Conservation (phyloP, 1,140 invertebrate species). For the Drosophila equinoxialis region DNA sequence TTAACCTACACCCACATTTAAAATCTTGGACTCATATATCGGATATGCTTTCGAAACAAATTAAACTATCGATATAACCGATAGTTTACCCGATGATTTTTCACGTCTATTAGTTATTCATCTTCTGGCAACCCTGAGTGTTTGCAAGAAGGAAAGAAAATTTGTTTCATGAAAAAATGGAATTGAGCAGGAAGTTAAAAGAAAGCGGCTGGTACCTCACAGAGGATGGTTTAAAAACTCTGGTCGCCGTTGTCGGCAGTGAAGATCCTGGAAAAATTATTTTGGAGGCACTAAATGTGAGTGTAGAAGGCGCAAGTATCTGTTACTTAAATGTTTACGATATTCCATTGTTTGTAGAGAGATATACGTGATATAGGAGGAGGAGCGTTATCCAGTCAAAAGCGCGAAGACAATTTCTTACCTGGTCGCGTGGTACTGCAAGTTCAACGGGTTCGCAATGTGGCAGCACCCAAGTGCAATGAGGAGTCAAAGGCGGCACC, state of each 20-base stretch:
- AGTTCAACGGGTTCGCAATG: slow-evolving; percentile 93
- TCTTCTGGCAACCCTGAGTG: neutral
- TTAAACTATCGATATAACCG: no score
- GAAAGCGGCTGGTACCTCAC: slow-evolving; percentile 85
- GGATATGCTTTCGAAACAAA: no score
- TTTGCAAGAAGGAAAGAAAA: slow-evolving; percentile 8
- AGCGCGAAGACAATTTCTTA: slow-evolving; percentile 85
- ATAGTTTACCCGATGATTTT: no score
- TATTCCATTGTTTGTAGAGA: slow-evolving; percentile 84
- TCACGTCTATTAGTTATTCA: neutral
- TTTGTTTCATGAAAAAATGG: slow-evolving; percentile 65
- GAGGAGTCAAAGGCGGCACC: slow-evolving; percentile 92
- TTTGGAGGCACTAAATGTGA: slow-evolving; percentile 64
- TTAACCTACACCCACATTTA: no score
- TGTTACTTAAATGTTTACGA: slow-evolving; percentile 17
- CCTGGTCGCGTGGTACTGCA: slow-evolving; percentile 91
- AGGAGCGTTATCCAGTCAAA: slow-evolving; percentile 82
- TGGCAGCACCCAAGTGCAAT: slow-evolving; percentile 94
- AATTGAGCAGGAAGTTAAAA: slow-evolving; percentile 81
- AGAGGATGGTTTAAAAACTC: slow-evolving; percentile 46
- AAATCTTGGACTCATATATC: no score
- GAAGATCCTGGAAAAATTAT: slow-evolving; percentile 63
- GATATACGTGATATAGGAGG: slow-evolving; percentile 91
- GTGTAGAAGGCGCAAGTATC: slow-evolving; percentile 29
- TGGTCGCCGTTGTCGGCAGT: slow-evolving; percentile 37